These are phyloP conservation scores for Enteromius treurensis DNA, from an alignment of 2,797 vertebrate genomes.

Conservation along the genomic window DNA sequence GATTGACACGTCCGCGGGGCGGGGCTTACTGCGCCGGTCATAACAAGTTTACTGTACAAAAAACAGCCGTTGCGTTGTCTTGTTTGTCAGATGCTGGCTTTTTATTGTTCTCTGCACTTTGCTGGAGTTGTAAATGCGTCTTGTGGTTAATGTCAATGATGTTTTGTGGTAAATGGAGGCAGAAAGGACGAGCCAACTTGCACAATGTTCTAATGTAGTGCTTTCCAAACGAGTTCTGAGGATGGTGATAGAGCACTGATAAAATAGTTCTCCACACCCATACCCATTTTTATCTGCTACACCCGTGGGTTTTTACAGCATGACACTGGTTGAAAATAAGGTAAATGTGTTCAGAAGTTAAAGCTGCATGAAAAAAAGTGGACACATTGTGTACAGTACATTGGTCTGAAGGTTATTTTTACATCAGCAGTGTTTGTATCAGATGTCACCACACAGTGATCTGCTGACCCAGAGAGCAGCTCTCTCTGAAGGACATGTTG, in stretches of 20 bases:
- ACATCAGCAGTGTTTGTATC: conserved; percentile 14
- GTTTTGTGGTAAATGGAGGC: background rate
- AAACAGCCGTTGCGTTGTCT: background rate
- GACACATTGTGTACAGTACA: background rate
- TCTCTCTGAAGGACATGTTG: conserved; percentile 4
- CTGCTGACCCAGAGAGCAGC: conserved; percentile 6
- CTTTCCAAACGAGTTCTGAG: background rate
- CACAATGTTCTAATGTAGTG: background rate
- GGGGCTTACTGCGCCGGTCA: background rate
- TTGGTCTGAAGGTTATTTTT: conserved; percentile 14
- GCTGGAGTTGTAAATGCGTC: background rate
- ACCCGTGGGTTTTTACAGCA: background rate
- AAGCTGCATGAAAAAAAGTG: background rate
- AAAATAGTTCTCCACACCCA: background rate
- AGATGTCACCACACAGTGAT: conserved; percentile 30
- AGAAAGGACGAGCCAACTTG: background rate
- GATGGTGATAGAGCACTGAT: background rate
- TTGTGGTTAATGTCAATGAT: background rate
- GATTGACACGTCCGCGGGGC: background rate
- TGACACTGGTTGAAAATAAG: background rate
- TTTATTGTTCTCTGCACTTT: background rate
- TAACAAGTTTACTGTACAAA: conserved; percentile 27
- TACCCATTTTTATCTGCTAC: background rate
- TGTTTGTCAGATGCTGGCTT: background rate
- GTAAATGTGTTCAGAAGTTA: background rate